These are phyloP conservation scores for Pseudomyrmex concolor DNA, from an alignment of 1,140 invertebrate species.

Conservation along the genomic window DNA sequence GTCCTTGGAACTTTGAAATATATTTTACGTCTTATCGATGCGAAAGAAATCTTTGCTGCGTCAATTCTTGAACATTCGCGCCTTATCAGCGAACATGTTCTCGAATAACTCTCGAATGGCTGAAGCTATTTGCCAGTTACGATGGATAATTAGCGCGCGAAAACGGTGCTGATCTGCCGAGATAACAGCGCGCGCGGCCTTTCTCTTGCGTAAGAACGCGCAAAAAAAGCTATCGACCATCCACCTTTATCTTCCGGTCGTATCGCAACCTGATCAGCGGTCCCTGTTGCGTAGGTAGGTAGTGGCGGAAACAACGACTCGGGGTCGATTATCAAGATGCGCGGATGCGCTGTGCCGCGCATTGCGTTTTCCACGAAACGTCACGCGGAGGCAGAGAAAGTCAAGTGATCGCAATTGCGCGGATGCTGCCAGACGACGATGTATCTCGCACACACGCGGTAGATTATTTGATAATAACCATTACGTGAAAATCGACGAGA, in stretches of 20 bases:
- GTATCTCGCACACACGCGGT: no score
- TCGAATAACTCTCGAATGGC: conserved; percentile 61
- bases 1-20: neutral
- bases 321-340: conserved; percentile 54
- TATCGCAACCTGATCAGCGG: conserved; percentile 46
- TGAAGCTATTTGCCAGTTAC: conserved; percentile 73
- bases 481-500: no score
- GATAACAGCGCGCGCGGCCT: conserved; percentile 66
- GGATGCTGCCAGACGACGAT: neutral
- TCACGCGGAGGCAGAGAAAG: conserved; percentile 59
- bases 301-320: conserved; percentile 9
- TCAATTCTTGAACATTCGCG: conserved; percentile 59
- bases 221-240: conserved; percentile 68
- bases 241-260: conserved; percentile 58
- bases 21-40: conserved; percentile 14
- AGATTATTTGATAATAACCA: no score
- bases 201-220: conserved; percentile 69
- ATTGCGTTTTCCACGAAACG: conserved; percentile 37
- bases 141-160: conserved; percentile 73
- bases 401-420: conserved; percentile 1
- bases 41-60: neutral
- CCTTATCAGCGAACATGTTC: conserved; percentile 60
- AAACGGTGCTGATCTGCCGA: conserved; percentile 66
- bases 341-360: neutral
- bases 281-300: conserved; percentile 26